Evolutionary conservation across 2,888 invertebrate genomes (phyloP).

Genomic region (Thymelicus sylvestris): DNA sequence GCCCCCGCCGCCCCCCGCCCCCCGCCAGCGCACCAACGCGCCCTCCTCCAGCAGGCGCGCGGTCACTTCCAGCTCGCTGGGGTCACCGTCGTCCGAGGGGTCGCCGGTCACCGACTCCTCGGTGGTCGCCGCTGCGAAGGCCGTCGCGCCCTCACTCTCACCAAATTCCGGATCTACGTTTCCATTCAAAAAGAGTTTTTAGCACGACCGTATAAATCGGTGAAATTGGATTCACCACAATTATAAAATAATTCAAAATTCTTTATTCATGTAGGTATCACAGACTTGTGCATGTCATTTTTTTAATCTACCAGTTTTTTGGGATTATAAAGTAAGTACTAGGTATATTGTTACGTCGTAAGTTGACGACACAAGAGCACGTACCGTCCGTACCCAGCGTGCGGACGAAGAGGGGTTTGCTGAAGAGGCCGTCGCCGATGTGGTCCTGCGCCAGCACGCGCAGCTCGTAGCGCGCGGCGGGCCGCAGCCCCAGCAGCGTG

Average conservation of each 20-base stretch:
- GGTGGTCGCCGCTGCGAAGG: slow-evolving; percentile 48
- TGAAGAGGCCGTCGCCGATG: slow-evolving; percentile 95
- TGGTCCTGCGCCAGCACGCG: slow-evolving; percentile 94
- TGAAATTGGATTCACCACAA: too few relatives aligned
- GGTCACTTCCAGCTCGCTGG: slow-evolving; percentile 86
- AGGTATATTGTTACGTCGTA: too few relatives aligned
- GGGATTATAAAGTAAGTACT: too few relatives aligned
- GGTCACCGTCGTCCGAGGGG: slow-evolving; percentile 77
- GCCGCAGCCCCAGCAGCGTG: slow-evolving; percentile 90
- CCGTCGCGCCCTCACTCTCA: slow-evolving; percentile 46
- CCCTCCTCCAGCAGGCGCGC: slow-evolving; percentile 89
- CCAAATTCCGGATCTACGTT: slow-evolving; percentile 45
- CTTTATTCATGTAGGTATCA: too few relatives aligned
- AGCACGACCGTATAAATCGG: background rate
- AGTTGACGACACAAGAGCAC: background rate
- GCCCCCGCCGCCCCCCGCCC: slow-evolving; percentile 82
- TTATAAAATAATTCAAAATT: too few relatives aligned
- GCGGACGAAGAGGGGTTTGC: slow-evolving; percentile 90
- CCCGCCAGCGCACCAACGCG: slow-evolving; percentile 90
- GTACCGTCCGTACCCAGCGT: slow-evolving; percentile 87
- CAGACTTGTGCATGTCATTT: too few relatives aligned
- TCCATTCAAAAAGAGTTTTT: background rate
- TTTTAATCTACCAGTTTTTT: too few relatives aligned
- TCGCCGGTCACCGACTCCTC: slow-evolving; percentile 40
- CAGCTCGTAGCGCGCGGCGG: slow-evolving; percentile 93